Evolutionary conservation across 2,888 invertebrate species (phyloP), one percentile per base, ranked within the genome.

Genomic region (Octodonta nipae): DNA sequence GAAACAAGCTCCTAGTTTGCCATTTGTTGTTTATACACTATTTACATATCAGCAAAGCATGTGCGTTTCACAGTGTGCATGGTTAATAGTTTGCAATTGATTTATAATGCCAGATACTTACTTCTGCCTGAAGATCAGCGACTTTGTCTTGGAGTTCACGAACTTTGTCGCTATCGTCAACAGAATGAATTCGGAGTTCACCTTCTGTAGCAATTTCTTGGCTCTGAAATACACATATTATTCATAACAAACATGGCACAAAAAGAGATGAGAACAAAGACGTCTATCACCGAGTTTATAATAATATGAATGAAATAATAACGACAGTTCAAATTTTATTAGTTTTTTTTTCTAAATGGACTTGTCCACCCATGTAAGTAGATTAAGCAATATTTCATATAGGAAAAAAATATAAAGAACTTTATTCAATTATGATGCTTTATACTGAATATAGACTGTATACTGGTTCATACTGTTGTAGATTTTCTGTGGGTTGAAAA

Each of bases 141-240:
- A 93, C 81, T 63, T 85, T 85, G 62, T 91, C 89, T 61, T 91
- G 89, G 40, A 93, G 67, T 49, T 91, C 89, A 37, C 87, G 75
- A 14, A 87, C 84, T 50, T 81, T 74, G 44, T 88, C 88, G 31
- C 80, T 81, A 52, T 87, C 86, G 38, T 84, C 85, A 49, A 82
- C 71, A 5, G 65, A 66, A 60, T 83, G 85, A 47, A 81, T 83
- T 39, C 87, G 73, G 32, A 93, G 68, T 61, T 91, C 89, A 3
- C 89, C 89, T 59, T 89, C 89, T 1, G 92, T 85, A 14, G 87
- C 73, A 72, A 93, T 82, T 63, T 93, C 92, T 60, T 92, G 89
- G 58, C 88, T 91, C 91, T 93, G 59, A 17, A 65, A 61, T n/a
- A n/a, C n/a, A n/a, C n/a, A n/a, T n/a, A n/a, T n/a, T n/a, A n/a